Evolutionary conservation across 1,140 invertebrate genomes (phyloP).

Genomic region (Cydia splendana): DNA sequence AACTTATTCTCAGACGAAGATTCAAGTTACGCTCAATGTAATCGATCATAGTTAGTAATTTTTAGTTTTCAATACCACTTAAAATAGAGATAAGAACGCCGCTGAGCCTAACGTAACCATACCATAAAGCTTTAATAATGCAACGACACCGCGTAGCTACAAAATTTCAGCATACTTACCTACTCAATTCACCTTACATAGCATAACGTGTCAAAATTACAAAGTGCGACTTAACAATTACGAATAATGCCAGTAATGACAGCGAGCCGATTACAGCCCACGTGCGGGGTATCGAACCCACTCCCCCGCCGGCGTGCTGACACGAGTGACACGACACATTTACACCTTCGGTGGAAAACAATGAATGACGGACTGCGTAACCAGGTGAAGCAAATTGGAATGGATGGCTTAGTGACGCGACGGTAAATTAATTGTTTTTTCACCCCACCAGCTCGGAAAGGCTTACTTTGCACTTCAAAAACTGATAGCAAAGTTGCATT

Average conservation of each 20-base stretch:
- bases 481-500: too few relatives aligned
- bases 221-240: constrained; percentile 17
- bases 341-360: constrained; percentile 11
- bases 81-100: too few relatives aligned
- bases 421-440: not conserved
- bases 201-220: constrained; percentile 4
- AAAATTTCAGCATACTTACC: not conserved
- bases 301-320: constrained; percentile 38
- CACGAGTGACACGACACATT: constrained; percentile 14
- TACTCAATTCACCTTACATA: not conserved
- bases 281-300: constrained; percentile 43
- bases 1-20: too few relatives aligned
- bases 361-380: not conserved
- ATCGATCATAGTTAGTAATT: too few relatives aligned
- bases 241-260: constrained; percentile 18
- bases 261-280: constrained; percentile 39
- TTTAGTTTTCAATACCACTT: too few relatives aligned
- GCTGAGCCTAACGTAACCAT: not conserved
- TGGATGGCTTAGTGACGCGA: not conserved
- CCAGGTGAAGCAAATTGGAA: not conserved
- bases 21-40: too few relatives aligned
- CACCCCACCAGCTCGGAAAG: too few relatives aligned
- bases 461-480: too few relatives aligned
- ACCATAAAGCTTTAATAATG: not conserved
- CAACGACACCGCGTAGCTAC: not conserved